A percentile compares a stretch with the other conserved stretches of the same genome.
phyloP scores from a whole-genome alignment of 2,888 invertebrate genomes.

The Harpalus rufipes region DNA sequence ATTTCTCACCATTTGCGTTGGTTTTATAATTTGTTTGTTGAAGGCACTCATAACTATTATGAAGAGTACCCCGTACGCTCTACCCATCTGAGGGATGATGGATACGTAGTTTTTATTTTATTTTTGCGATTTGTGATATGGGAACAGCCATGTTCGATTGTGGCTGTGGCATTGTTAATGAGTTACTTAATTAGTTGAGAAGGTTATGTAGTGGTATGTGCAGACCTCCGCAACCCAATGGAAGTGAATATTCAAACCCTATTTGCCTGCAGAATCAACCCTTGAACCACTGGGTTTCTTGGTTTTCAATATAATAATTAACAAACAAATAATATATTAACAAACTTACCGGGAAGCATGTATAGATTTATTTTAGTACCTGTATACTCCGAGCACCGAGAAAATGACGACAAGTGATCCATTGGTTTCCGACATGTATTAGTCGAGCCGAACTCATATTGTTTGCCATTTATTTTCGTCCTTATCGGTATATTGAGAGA shows the following conservation, averaged over 20 bases:
- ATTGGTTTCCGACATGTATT: too few relatives aligned
- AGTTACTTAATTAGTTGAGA: slow-evolving; percentile 75
- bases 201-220: slow-evolving; percentile 72
- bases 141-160: slow-evolving; percentile 47
- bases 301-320: not conserved
- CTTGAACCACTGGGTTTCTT: not conserved
- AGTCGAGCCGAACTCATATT: too few relatives aligned
- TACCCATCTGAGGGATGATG: slow-evolving; percentile 6
- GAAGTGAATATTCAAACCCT: slow-evolving; percentile 32
- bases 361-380: not conserved
- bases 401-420: too few relatives aligned
- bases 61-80: not conserved
- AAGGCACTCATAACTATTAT: not conserved
- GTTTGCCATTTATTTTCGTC: too few relatives aligned
- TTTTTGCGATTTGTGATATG: slow-evolving; percentile 68
- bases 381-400: too few relatives aligned
- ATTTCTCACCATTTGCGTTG: too few relatives aligned
- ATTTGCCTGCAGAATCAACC: not conserved
- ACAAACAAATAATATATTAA: slow-evolving; percentile 24
- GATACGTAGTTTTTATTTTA: slow-evolving; percentile 65
- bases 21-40: too few relatives aligned
- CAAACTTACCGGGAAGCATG: not conserved
- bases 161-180: slow-evolving; percentile 72
- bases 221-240: slow-evolving; percentile 37
- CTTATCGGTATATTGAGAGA: too few relatives aligned